A percentile compares a stretch with the other conserved stretches of the same genome.
Evolutionary conservation across 1,140 invertebrate species (phyloP).

Genomic region (Danaus melanippus): DNA sequence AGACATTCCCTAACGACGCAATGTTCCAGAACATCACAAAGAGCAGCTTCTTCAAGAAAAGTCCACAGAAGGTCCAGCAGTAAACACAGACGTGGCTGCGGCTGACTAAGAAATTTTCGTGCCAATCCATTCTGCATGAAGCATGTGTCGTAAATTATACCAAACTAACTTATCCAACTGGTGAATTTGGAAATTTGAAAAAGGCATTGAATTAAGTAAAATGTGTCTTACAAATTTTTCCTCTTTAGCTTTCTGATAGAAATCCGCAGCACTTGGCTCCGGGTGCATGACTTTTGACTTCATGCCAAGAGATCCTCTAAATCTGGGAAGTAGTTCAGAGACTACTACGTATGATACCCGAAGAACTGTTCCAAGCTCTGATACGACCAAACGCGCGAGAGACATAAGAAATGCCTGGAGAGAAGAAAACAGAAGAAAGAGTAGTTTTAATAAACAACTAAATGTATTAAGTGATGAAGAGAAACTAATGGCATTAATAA

Average conservation of each 20-base stretch:
- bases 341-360: constrained; percentile 56
- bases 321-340: constrained; percentile 46
- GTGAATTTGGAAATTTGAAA: neutral
- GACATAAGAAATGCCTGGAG: constrained; percentile 59
- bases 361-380: constrained; percentile 39
- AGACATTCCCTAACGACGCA: constrained; percentile 57
- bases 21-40: constrained; percentile 61
- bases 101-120: constrained; percentile 36
- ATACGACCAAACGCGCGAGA: constrained; percentile 41
- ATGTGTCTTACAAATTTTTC: constrained; percentile 46
- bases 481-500: too few relatives aligned
- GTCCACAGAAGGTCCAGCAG: constrained; percentile 57
- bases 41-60: constrained; percentile 54
- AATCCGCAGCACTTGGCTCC: constrained; percentile 33
- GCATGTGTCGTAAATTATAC: too few relatives aligned
- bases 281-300: constrained; percentile 24
- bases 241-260: constrained; percentile 36
- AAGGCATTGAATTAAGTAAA: neutral
- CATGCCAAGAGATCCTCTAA: constrained; percentile 41
- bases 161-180: too few relatives aligned
- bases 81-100: constrained; percentile 41
- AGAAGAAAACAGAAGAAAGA: neutral
- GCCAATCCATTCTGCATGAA: constrained; percentile 32
- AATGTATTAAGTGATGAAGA: too few relatives aligned
- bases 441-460: too few relatives aligned